Evolutionary conservation across 1,140 invertebrate species (phyloP), one percentile per base, ranked within the genome.

Genomic region (Cotesia typhae): DNA sequence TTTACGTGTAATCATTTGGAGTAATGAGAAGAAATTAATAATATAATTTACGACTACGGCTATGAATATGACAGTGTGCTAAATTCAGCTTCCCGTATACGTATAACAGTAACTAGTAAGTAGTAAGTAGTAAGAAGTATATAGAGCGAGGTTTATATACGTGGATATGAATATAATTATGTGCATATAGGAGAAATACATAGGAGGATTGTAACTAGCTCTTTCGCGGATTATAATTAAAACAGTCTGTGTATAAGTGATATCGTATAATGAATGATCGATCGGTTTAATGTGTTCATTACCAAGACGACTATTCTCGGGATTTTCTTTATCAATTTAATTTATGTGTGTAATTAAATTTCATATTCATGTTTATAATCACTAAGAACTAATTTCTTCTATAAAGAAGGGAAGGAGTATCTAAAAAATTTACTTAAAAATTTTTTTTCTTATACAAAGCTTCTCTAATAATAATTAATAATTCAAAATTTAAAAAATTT

Each of bases 21-120:
- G 63, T 65, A 65, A 65, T 65, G 63, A 65, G 38, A 37, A 41
- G 63, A n/a, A 65, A 65, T 65, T 65, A 65, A 65, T 65, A 14
- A 14, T 65, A 6, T 47, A 47, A 65, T 4, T 65, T 41, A 28
- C 28, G 28, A 28, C 28, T 28, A 28, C 28, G 2, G 2, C 28
- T 28, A 28, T 28, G 28, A 28, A 28, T 28, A 47, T 47, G 5
- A 47, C 5, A 47, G 37, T 47, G 63, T 12, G 7, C 4, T 65
- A 47, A 14, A 65, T 5, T 65, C 9, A 38, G 12, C 35, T 37
- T 65, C 7, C 4, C 4, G 28, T 28, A 28, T 28, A 28, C 28
- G 28, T 28, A 28, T 28, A 28, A 28, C 28, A 28, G 28, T 28
- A 28, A 28, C 1, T 28, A 28, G 28, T 28, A 28, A 28, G 28